Base-by-base conservation (phyloP, 2,888 invertebrate species). In the Drosophila histrio region DNA sequence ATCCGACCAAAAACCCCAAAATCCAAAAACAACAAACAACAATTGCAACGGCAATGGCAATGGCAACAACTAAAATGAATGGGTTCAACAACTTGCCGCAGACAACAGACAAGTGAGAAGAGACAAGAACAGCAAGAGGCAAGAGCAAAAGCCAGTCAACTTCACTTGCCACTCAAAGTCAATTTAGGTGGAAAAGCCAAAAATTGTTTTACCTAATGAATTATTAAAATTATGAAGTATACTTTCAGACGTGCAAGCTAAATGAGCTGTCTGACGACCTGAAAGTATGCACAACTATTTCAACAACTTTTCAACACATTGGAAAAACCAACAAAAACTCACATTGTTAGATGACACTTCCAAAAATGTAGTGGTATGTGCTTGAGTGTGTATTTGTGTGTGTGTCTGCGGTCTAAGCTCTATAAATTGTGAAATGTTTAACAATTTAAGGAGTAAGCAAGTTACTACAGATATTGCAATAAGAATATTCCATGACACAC, bases 191-290 rank as follows among this genome's bases (percentile, higher is more conserved):
- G 32, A 60, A 46, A 70, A 46, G 41, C 44, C 47, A 30, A 36
- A 68, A 61, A 56, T 58, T 50, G 49, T 63, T 62, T 52, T 60
- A 62, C 21, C 43, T 68, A 65, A 69, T 83, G 47, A 81, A 71
- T 79, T 79, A 85, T 63, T 57, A 60, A 56, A 58, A 64, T 59
- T 69, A 38, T 61, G 22, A 24, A 59, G 73, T 56, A 60, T 54
- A 78, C 60, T 67, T 38, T 43, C 15, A 9, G 67, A 53, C 32
- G 41, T 41, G 52, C 38, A 9, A 34, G 22, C 46, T 11, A 57
- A 65, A 56, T 41, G 60, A 47, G 63, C 66, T 34, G 15, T 26
- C 53, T 44, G 28, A 3, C 26, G 36, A 19, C 26, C 38, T 36
- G 5, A 46, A 71, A 60, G 26, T 66, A 36, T 61, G 41, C 57